Base-by-base conservation (phyloP, 64 coral and sea anemone genomes). In the Porites lutea region DNA sequence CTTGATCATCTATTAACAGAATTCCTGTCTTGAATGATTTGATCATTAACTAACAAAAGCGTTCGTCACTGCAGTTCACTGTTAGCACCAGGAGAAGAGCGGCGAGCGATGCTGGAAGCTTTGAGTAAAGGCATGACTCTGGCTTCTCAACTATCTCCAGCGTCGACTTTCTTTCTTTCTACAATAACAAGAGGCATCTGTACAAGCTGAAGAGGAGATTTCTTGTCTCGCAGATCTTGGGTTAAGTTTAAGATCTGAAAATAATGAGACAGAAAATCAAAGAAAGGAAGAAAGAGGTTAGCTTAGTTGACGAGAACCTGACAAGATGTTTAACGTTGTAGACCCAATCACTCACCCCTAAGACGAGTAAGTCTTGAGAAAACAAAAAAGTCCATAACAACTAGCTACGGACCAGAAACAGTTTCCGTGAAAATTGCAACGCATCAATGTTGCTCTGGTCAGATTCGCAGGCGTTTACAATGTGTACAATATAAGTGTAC, bases 61-160 rank as follows among this genome's bases (percentile, higher is more conserved):
- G 70, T 43, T 8, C 6, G 45, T 15, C 6, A 4, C 4, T 51
- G 46, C n/a, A 37, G 13, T 16, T 74, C 72, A 15, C 1, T 50
- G 18, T 80, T 72, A 98, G 72, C 96, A 98, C 96, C 96, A 98
- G 1, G 96, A 98, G 72, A 98, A 98, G 77, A 98, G 95, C 49
- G 96, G 96, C 2, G 93, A 76, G 48, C 94, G 75, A 47, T 98
- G 93, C 18, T 98, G 96, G 81, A 98, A 98, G 87, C 96, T 98
- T 71, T 98, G 96, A 13, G 96, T 98, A 69, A 95, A 98, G 0
- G 93, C 93, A 72, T 98, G 93, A 72, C 82, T 95, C 20, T 97
- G 92, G 75, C 94, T 95, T 82, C 94, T 92, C 15, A 87, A 13
- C 19, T 85, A 54, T 95, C 94, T 21, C 71, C 81, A 79, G 78